These are phyloP conservation scores for Clostera curtula DNA, from an alignment of 2,888 invertebrate species.

Conservation along the genomic window DNA sequence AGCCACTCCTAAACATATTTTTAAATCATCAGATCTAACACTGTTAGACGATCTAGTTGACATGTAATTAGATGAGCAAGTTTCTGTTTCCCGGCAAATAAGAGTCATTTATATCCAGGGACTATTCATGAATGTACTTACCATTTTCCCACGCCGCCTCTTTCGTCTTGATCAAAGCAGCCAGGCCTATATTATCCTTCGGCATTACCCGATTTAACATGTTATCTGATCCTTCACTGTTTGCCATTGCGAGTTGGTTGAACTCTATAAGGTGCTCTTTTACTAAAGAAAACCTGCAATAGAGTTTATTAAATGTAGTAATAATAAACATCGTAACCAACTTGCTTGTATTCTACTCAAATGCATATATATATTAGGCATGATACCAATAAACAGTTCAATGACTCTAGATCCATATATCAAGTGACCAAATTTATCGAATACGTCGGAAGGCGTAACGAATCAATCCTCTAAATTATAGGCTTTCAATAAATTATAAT, in stretches of 20 bases:
- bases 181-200: slow-evolving; percentile 98
- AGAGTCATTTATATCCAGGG: neutral
- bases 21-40: too few species aligned
- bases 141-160: slow-evolving; percentile 95
- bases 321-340: neutral
- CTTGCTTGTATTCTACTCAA: neutral
- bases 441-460: neutral
- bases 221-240: slow-evolving; percentile 97
- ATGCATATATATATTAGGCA: neutral
- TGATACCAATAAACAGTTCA: neutral
- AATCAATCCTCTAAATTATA: neutral
- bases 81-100: too few species aligned
- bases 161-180: slow-evolving; percentile 95
- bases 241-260: slow-evolving; percentile 98
- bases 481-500: neutral
- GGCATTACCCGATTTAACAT: slow-evolving; percentile 99
- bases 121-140: slow-evolving; percentile 38
- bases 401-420: neutral
- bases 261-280: slow-evolving; percentile 98
- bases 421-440: neutral
- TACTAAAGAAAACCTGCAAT: slow-evolving; percentile 90
- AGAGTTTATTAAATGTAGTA: slow-evolving; percentile 8
- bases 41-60: too few species aligned
- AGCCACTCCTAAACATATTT: too few species aligned
- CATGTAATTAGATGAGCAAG: too few species aligned